Base-by-base conservation (phyloP, 2,113 vertebrate genomes). In the Mellivora capensis region DNA sequence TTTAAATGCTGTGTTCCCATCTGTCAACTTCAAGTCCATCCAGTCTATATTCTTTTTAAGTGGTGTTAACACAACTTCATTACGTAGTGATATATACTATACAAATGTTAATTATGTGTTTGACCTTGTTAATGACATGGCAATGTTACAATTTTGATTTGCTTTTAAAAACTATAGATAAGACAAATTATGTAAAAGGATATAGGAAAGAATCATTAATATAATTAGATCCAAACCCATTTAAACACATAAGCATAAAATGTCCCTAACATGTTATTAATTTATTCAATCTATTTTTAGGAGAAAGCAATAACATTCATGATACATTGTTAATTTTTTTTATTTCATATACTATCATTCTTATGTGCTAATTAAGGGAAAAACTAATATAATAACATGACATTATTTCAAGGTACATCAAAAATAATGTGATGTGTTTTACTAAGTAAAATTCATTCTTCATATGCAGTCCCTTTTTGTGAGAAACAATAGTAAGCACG, bases 71-170 rank as follows among this genome's bases (percentile, higher is more conserved):
- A 93, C 77, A 98, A 96, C 85, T 97, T 98, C 96, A 97, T 97
- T 97, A 96, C 81, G 93, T 57, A 91, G 93, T 76, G 95, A 97
- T 98, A 71, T 90, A 97, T 97, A 87, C 49, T 95, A 96, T 83
- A 94, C 96, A 97, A 97, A 98, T 96, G 98, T 98, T 98, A 97
- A 98, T 95, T 97, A 97, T 93, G 97, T 96, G 96, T 97, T 98
- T 98, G 98, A 96, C 96, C 87, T 97, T 94, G 94, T 80, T 97
- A 98, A 97, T 82, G 97, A 96, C 86, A 97, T 87, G 94, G 90
- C 96, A 85, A 93, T 97, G 95, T 93, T 96, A 90, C 85, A 97
- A 49, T 95, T 97, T 96, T 97, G 87, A 94, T 95, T 90, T 98
- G 61, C 87, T 96, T 98, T 97, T 86, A 93, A 82, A 98, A 92